Evolutionary conservation across 2,797 vertebrate genomes (phyloP).

Genomic region (Mormyrus proboscirostris): DNA sequence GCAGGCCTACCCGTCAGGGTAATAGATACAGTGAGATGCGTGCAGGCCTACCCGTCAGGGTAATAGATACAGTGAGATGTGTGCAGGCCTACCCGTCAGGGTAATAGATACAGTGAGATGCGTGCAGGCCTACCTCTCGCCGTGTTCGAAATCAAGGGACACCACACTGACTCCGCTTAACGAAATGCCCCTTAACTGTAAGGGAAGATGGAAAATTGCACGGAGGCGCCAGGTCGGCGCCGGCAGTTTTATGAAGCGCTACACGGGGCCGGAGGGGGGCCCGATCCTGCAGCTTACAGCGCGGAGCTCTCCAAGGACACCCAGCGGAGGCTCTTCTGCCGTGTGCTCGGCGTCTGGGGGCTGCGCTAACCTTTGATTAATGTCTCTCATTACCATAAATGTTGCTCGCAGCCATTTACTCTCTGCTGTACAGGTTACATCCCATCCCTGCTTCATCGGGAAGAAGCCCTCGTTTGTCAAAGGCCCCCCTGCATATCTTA

Average conservation of each 20-base stretch:
- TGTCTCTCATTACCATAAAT: slow-evolving; percentile 25
- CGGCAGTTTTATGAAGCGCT: background rate
- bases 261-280: background rate
- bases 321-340: background rate
- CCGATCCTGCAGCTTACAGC: background rate
- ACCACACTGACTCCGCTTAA: background rate
- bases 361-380: slow-evolving; percentile 20
- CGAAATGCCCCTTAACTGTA: background rate
- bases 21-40: too few relatives aligned
- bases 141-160: background rate
- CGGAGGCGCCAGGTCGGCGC: background rate
- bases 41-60: background rate
- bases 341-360: background rate
- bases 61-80: background rate
- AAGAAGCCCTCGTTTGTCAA: background rate
- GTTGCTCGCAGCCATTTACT: slow-evolving; percentile 13
- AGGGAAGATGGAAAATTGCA: background rate
- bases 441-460: slow-evolving; percentile 7
- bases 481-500: background rate
- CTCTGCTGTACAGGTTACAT: slow-evolving; percentile 8
- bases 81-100: too few relatives aligned
- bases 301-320: slow-evolving; percentile 2
- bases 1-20: background rate
- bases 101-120: background rate
- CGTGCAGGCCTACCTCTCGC: background rate